Conservation (phyloP, 1,140 invertebrate species). For the Bilobella aurantiaca region DNA sequence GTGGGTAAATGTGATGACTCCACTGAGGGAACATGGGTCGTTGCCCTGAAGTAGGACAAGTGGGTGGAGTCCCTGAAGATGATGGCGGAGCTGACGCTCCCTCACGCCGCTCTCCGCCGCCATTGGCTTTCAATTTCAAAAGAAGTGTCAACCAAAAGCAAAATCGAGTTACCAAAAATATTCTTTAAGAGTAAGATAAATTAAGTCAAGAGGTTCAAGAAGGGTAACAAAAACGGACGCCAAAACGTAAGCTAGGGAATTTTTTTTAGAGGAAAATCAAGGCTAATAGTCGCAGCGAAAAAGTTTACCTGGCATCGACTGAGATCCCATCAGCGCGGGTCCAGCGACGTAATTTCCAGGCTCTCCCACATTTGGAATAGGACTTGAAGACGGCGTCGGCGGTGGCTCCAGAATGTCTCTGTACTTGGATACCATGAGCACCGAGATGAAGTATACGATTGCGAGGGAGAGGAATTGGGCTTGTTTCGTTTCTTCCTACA, state of each 20-base stretch:
- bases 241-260: too few species aligned
- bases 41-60: too few species aligned
- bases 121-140: too few species aligned
- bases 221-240: too few species aligned
- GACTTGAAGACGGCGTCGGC: slow-evolving; percentile 48
- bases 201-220: too few species aligned
- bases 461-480: slow-evolving; percentile 97
- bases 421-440: slow-evolving; percentile 99
- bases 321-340: background rate
- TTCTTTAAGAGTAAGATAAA: too few species aligned
- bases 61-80: too few species aligned
- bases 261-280: too few species aligned
- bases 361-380: slow-evolving; percentile 35
- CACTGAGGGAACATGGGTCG: slow-evolving; percentile 74
- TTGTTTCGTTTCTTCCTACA: slow-evolving; percentile 97
- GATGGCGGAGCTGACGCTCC: background rate
- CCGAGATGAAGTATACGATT: slow-evolving; percentile 98
- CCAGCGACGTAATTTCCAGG: background rate
- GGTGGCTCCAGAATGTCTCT: slow-evolving; percentile 95
- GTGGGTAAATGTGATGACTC: slow-evolving; percentile 82
- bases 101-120: background rate
- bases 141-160: background rate
- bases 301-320: background rate
- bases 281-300: too few species aligned
- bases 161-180: too few species aligned